Evolutionary conservation across 2,888 invertebrate genomes (phyloP), one percentile per base, ranked within the genome.

Genomic region (Venustoraphidia nigricollis): DNA sequence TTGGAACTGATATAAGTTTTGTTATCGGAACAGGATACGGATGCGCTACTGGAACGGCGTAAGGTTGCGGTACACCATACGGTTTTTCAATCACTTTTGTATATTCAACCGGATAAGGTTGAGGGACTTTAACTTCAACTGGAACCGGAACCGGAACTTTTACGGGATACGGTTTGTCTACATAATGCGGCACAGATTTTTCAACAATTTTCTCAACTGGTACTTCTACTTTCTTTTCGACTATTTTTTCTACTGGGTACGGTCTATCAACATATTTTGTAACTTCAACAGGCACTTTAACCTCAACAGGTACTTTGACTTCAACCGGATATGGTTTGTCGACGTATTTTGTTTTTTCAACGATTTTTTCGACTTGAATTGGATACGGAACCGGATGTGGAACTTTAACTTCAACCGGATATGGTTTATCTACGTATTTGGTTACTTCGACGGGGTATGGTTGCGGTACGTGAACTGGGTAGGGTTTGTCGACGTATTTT

Each of bases 141-240:
- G 51, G 49, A 46, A 54, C 53, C 14, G 55, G 61, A 1, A 68
- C 66, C 2, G 72, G 69, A 49, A 77, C 64, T 0, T 67, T 68
- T 2, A 66, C 53, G 2, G 57, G 57, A 37, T 56, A 55, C 5
- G 56, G 57, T 49, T 54, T 55, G 4, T 53, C 55, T 36, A 56
- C 51, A 35, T 41, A 53, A 45, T 44, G 54, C 0, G 73, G 73
- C 2, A 72, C 66, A 55, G 67, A 69, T 2, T 71, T 72, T 45
- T 75, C 76, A 0, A 68, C 55, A 2, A 63, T 56, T 50, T 62
- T 67, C 17, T 73, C 69, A 1, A 73, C 48, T 44, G 76, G 75
- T 51, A 76, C 71, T 0, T 75, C 75, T 50, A 79, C 69, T 1
- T 75, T 72, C 54, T 76, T 77, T 52, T 79, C 79, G 0, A 82